phyloP scores from a whole-genome alignment of 2,113 vertebrate genomes.

The Notothenia rossii region DNA sequence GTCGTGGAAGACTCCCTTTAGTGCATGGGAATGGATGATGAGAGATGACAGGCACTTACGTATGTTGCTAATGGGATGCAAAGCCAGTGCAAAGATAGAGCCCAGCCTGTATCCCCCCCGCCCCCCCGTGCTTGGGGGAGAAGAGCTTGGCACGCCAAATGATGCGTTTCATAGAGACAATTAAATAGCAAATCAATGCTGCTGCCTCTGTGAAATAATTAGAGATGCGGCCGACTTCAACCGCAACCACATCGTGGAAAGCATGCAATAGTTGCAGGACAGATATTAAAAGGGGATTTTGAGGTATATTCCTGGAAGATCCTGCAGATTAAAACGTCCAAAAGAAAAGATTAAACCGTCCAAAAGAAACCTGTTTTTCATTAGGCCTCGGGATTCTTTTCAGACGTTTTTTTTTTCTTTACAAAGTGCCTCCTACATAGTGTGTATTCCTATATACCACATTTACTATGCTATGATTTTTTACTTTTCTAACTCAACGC shows the following conservation, averaged over 20 bases:
- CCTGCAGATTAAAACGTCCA: slow-evolving; percentile 39
- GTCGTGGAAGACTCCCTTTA: slow-evolving; percentile 35
- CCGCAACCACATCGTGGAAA: slow-evolving; percentile 58
- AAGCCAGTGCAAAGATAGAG: slow-evolving; percentile 54
- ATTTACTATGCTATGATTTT: no score
- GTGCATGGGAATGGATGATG: slow-evolving; percentile 47
- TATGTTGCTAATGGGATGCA: slow-evolving; percentile 56
- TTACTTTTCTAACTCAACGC: neutral
- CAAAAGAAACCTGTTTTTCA: slow-evolving; percentile 52
- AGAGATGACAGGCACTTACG: slow-evolving; percentile 59
- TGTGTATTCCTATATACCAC: neutral
- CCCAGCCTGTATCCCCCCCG: neutral
- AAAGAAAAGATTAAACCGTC: slow-evolving; percentile 40
- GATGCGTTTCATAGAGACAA: slow-evolving; percentile 78
- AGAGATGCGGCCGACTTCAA: slow-evolving; percentile 44
- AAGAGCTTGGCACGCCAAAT: slow-evolving; percentile 60
- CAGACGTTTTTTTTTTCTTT: slow-evolving; percentile 26
- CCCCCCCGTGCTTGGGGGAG: slow-evolving; percentile 24
- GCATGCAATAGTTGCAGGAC: slow-evolving; percentile 34
- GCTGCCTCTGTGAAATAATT: slow-evolving; percentile 62
- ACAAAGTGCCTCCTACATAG: slow-evolving; percentile 3
- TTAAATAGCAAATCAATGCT: slow-evolving; percentile 80
- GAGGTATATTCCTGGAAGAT: slow-evolving; percentile 29
- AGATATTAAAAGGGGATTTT: slow-evolving; percentile 11
- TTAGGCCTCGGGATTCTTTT: slow-evolving; percentile 50